A percentile compares a stretch with the other conserved stretches of the same genome.
Conservation (phyloP, 2,888 invertebrate genomes). For the Leptinotarsa tumamoca region DNA sequence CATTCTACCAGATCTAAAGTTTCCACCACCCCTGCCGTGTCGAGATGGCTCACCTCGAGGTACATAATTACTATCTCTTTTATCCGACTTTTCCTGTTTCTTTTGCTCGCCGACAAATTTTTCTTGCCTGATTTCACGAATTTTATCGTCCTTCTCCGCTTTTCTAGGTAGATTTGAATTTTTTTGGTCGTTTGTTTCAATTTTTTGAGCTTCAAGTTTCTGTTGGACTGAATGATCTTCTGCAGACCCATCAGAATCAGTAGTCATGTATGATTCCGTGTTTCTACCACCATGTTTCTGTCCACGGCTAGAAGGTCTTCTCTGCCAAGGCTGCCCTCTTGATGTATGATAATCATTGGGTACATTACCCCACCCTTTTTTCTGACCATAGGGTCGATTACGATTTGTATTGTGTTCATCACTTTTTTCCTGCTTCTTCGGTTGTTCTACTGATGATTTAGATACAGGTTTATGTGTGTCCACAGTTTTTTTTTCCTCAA, state of each 20-base stretch:
- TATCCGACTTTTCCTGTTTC: conserved; percentile 59
- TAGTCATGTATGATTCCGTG: conserved; percentile 69
- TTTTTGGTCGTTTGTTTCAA: conserved; percentile 46
- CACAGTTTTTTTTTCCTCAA: conserved; percentile 23
- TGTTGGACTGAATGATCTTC: conserved; percentile 71
- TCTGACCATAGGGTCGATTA: conserved; percentile 48
- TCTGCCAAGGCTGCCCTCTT: conserved; percentile 40
- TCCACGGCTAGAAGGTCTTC: conserved; percentile 45
- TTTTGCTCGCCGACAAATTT: conserved; percentile 52
- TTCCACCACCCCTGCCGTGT: conserved; percentile 79
- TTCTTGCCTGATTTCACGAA: conserved; percentile 52
- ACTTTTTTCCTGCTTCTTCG: conserved; percentile 60
- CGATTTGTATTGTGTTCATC: conserved; percentile 59
- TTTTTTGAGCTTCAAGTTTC: conserved; percentile 71
- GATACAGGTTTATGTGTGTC: conserved; percentile 17
- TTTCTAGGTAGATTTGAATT: conserved; percentile 46
- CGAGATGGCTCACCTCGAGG: conserved; percentile 91
- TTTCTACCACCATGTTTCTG: conserved; percentile 53
- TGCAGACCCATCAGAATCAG: conserved; percentile 82
- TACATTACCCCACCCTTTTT: conserved; percentile 52
- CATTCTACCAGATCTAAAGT: conserved; percentile 52
- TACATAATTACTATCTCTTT: conserved; percentile 73
- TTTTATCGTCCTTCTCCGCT: conserved; percentile 52
- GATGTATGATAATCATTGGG: conserved; percentile 52
- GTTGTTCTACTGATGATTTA: conserved; percentile 67